Base-by-base conservation (phyloP, 1,140 invertebrate genomes). In the Lepidurus arcticus region DNA sequence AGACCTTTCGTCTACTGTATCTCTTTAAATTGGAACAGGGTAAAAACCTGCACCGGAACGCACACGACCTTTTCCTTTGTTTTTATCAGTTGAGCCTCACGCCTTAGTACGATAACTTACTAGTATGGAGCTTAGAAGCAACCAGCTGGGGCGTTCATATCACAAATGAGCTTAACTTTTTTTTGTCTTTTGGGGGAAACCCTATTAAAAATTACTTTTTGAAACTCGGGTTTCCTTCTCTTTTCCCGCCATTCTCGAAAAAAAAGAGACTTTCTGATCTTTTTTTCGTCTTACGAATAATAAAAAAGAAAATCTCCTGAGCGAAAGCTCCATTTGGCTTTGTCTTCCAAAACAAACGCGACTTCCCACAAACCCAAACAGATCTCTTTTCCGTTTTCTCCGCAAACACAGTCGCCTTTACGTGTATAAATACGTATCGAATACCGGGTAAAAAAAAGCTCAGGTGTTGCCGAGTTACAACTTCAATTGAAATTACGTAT, bases 291-390 rank as follows among this genome's bases (percentile, higher is more conserved):
- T 4, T 34, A 34, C 2, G 34, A 34, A 34, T 34, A 34, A 34
- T n/a, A 34, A 34, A 34, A 34, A 34, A 3, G 3, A 34, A 34
- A 3, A 34, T 34, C 34, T 34, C 34, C 34, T 4, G 4, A 34
- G 34, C 53, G 13, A 21, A 21, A 65, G 21, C 16, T 16, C 53
- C 53, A 65, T 65, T 65, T 65, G 13, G 21, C 21, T 13, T 65
- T 65, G 53, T 65, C 53, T 65, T 16, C 53, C 53, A 65, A 65
- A 65, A 65, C 53, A 65, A 65, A 65, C 53, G 16, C 53, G 21
- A 65, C 16, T 65, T 65, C 53, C 53, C 53, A n/a, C 53, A 65
- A 65, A 65, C 53, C 53, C 21, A 65, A 65, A 65, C 53, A 65
- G 53, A 7, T 65, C 53, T 13, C 53, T 65, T 65, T 65, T 65